Evolutionary conservation across 2,113 vertebrate species (phyloP).

Genomic region (Mixornis gularis): DNA sequence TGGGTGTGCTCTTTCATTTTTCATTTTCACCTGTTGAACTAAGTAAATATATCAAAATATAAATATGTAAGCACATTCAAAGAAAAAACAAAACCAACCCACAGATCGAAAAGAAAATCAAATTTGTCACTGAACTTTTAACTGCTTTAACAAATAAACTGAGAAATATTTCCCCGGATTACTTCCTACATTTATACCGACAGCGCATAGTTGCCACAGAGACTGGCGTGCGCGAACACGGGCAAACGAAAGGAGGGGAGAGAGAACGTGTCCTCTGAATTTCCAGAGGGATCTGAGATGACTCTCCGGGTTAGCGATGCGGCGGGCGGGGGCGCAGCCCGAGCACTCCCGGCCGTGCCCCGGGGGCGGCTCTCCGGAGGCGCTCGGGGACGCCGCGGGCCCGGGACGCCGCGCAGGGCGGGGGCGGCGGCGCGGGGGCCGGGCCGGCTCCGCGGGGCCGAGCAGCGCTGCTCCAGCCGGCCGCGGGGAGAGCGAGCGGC

Average conservation of each 20-base stretch:
- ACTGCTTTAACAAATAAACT: neutral
- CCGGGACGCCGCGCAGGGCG: neutral
- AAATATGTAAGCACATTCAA: neutral
- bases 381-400: neutral
- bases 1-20: neutral
- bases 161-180: neutral
- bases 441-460: neutral
- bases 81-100: neutral
- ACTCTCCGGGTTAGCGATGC: fast-evolving
- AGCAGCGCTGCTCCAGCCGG: neutral
- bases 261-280: neutral
- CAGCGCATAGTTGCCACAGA: neutral
- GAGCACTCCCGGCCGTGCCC: neutral
- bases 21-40: neutral
- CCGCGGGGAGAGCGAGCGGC: neutral
- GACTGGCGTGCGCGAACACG: neutral
- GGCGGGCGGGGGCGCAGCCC: neutral
- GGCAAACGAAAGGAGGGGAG: neutral
- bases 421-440: neutral
- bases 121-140: neutral
- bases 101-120: neutral
- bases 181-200: neutral
- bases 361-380: neutral
- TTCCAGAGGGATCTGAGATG: neutral
- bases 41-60: neutral